Evolutionary conservation across 2,888 invertebrate genomes (phyloP).

Genomic region (Tricholauxania praeusta): DNA sequence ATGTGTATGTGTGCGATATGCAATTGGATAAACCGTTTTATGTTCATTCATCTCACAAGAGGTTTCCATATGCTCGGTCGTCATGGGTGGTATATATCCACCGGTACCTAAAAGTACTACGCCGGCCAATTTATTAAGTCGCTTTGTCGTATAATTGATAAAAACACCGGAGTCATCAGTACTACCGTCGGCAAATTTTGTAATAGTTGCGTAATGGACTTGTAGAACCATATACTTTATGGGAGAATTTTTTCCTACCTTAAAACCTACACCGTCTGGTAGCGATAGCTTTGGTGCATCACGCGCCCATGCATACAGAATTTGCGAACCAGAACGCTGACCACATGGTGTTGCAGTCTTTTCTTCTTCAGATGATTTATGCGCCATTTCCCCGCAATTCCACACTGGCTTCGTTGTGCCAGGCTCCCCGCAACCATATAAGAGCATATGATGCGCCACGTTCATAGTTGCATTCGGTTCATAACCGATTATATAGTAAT

Average conservation of each 20-base stretch:
- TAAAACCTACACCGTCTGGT: conserved; percentile 92
- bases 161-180: conserved; percentile 89
- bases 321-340: conserved; percentile 75
- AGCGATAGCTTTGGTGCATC: conserved; percentile 86
- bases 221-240: conserved; percentile 94
- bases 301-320: conserved; percentile 95
- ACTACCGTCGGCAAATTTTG: conserved; percentile 77
- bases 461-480: conserved; percentile 92
- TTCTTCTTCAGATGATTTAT: conserved; percentile 67
- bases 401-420: conserved; percentile 72
- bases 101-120: conserved; percentile 90
- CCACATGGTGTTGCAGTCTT: conserved; percentile 81
- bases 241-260: conserved; percentile 84
- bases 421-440: conserved; percentile 88
- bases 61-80: conserved; percentile 88
- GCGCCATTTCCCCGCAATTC: conserved; percentile 95
- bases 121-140: conserved; percentile 89
- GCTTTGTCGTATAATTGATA: conserved; percentile 80
- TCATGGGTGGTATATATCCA: conserved; percentile 80
- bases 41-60: conserved; percentile 85
- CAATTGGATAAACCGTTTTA: conserved; percentile 92
- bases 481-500: conserved; percentile 91
- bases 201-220: conserved; percentile 84
- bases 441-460: conserved; percentile 92
- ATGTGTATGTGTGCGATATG: conserved; percentile 96